A percentile compares a stretch with the other conserved stretches of the same genome.
Conservation (phyloP, 2,797 vertebrate species). For the Tragopan temminckii region DNA sequence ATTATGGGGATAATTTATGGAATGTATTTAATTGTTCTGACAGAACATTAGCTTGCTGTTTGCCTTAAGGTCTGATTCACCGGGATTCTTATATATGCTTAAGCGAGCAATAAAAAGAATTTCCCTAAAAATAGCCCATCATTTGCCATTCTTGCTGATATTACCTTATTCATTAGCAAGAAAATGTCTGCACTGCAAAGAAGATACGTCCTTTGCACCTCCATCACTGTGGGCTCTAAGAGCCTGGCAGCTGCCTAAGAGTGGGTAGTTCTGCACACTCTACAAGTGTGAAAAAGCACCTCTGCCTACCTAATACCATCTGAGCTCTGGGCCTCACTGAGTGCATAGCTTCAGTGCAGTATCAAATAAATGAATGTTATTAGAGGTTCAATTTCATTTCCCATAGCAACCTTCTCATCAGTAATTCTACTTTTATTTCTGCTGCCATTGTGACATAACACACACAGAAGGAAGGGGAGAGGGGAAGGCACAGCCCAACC, state of each 20-base stretch:
- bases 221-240: not conserved
- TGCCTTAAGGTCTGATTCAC: slow-evolving; percentile 34
- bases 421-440: not conserved
- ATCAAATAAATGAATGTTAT: not conserved
- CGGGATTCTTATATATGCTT: not conserved
- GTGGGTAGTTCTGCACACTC: not conserved
- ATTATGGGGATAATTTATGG: not conserved
- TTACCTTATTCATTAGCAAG: not conserved
- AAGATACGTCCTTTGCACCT: not conserved
- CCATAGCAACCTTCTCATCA: not conserved
- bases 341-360: not conserved
- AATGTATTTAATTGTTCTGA: slow-evolving; percentile 12
- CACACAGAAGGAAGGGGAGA: not conserved
- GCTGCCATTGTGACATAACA: not conserved
- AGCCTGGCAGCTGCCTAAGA: not conserved
- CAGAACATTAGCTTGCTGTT: not conserved
- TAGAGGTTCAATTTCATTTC: not conserved
- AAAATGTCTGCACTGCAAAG: not conserved
- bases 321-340: not conserved
- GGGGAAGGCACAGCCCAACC: not conserved
- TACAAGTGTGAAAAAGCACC: not conserved
- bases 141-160: slow-evolving; percentile 33
- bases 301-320: not conserved
- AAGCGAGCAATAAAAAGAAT: slow-evolving; percentile 34
- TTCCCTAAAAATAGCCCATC: slow-evolving; percentile 31